These are phyloP conservation scores for Nyleta sp. DNA, from an alignment of 2,888 invertebrate genomes.

Conservation along the genomic window DNA sequence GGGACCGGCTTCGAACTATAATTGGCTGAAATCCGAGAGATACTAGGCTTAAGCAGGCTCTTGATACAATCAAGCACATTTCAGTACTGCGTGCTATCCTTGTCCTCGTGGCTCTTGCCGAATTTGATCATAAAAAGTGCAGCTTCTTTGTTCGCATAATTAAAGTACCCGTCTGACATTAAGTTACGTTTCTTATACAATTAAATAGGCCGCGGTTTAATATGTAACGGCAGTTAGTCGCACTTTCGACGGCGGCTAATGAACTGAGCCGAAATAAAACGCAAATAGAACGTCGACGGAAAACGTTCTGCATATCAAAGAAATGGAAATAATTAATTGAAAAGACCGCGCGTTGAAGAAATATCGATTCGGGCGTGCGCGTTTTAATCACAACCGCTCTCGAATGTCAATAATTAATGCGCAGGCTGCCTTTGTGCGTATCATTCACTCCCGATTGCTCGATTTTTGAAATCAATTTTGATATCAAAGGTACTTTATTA, in stretches of 20 bases:
- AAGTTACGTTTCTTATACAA: not conserved
- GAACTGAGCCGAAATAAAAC: conserved; percentile 3
- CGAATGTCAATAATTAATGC: conserved; percentile 21
- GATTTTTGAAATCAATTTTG: conserved; percentile 19
- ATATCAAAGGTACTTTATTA: not conserved
- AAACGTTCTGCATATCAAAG: conserved; percentile 34
- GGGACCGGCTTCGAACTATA: conserved; percentile 47
- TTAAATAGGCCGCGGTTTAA: conserved; percentile 7
- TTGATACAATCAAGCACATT: conserved; percentile 42
- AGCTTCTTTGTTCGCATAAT: conserved; percentile 19
- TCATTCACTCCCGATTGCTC: conserved; percentile 11
- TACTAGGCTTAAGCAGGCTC: conserved; percentile 26
- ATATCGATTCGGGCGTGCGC: conserved; percentile 8
- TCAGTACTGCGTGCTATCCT: conserved; percentile 2
- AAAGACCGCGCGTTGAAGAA: conserved; percentile 7
- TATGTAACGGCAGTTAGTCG: not conserved
- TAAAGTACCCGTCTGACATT: not conserved
- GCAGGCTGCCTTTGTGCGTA: conserved; percentile 2
- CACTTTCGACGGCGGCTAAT: conserved; percentile 1
- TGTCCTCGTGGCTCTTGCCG: not conserved
- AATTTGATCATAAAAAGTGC: conserved; percentile 3
- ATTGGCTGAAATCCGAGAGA: conserved; percentile 51
- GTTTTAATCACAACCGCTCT: conserved; percentile 25
- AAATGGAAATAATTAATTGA: conserved; percentile 24
- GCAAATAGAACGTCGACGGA: conserved; percentile 1